phyloP scores from a whole-genome alignment of 1,140 invertebrate species.

The Meloidogyne chitwoodi region DNA sequence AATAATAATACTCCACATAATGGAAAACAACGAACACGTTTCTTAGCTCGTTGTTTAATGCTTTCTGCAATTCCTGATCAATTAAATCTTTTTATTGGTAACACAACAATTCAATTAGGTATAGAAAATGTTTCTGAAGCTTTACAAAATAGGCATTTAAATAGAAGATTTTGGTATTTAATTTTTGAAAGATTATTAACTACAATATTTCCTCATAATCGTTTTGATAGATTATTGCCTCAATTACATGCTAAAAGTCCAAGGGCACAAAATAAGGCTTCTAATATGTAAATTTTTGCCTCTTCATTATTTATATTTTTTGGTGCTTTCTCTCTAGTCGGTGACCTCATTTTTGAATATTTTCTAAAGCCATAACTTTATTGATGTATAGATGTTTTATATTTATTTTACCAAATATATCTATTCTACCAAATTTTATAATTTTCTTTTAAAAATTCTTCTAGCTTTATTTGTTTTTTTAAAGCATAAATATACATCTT shows the following conservation, averaged over 20 bases:
- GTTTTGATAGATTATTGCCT: constrained; percentile 68
- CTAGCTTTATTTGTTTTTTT: too few relatives aligned
- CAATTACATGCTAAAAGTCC: constrained; percentile 68
- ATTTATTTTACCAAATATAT: too few relatives aligned
- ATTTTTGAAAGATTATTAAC: constrained; percentile 66
- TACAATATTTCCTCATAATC: constrained; percentile 73
- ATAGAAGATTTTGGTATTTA: constrained; percentile 70
- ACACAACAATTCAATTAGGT: constrained; percentile 80
- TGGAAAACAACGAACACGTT: constrained; percentile 36
- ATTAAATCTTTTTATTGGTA: constrained; percentile 82
- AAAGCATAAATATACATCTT: too few relatives aligned
- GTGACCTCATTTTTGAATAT: not conserved
- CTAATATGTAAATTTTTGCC: not conserved
- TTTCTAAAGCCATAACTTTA: not conserved
- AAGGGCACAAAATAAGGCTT: constrained; percentile 31
- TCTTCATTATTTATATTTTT: not conserved
- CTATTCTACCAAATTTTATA: too few relatives aligned
- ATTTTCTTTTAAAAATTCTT: too few relatives aligned
- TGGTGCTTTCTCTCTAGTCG: not conserved
- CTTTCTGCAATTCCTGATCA: constrained; percentile 71
- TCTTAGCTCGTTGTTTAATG: constrained; percentile 52
- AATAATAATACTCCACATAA: not conserved
- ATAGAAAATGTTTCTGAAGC: constrained; percentile 81
- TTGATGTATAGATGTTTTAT: not conserved
- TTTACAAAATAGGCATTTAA: constrained; percentile 77